phyloP scores from a whole-genome alignment of 2,888 invertebrate genomes.

The Uloborus plumipes region DNA sequence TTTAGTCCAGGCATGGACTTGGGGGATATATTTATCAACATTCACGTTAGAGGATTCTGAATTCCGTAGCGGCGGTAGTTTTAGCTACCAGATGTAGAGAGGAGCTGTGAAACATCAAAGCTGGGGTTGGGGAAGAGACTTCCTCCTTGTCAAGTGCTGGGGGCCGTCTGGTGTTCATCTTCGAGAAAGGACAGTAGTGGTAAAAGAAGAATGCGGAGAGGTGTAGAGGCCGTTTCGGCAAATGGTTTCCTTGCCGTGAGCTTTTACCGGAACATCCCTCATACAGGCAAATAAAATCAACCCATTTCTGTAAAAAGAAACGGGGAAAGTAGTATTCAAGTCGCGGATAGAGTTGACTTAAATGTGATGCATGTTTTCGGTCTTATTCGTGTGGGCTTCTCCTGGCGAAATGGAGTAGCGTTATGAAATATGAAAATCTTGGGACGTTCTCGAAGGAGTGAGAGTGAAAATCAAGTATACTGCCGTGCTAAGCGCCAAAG shows the following conservation, averaged over 20 bases:
- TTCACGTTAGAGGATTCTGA: slow-evolving; percentile 36
- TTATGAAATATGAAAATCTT: too few relatives aligned
- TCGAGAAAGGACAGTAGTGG: slow-evolving; percentile 11
- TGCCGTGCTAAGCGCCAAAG: too few relatives aligned
- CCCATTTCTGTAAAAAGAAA: background rate
- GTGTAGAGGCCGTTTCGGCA: slow-evolving; percentile 30
- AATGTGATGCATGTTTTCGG: too few relatives aligned
- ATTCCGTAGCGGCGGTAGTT: slow-evolving; percentile 42
- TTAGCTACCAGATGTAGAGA: slow-evolving; percentile 47
- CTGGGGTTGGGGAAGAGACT: slow-evolving; percentile 26
- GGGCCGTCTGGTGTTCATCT: slow-evolving; percentile 54
- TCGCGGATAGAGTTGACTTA: background rate
- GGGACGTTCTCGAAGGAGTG: too few relatives aligned
- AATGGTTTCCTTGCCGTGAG: slow-evolving; percentile 33
- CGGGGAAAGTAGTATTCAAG: slow-evolving; percentile 7
- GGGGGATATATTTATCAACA: slow-evolving; percentile 57
- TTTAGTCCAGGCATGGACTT: slow-evolving; percentile 38
- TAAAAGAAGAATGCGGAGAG: slow-evolving; percentile 6
- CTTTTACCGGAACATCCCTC: slow-evolving; percentile 22
- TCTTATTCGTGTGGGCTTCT: too few relatives aligned
- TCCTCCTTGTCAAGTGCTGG: slow-evolving; percentile 54
- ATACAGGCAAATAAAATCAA: slow-evolving; percentile 37
- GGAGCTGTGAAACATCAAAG: slow-evolving; percentile 45
- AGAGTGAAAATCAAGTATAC: too few relatives aligned
- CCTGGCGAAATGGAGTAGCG: too few relatives aligned